A percentile compares a stretch with the other conserved stretches of the same genome.
Conservation (phyloP, 2,888 invertebrate genomes). For the Bombylius discolor region DNA sequence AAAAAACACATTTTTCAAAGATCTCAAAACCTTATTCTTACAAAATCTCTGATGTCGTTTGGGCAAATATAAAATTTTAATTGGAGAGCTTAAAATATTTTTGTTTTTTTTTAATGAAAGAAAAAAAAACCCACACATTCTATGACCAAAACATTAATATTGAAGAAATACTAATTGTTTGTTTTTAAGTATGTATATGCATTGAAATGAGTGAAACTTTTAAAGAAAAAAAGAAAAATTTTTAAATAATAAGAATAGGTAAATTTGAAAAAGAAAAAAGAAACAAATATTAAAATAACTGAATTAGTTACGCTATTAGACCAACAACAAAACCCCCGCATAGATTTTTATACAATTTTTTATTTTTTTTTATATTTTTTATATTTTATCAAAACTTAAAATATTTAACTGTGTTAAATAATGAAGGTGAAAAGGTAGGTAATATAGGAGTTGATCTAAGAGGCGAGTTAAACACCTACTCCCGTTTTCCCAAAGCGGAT, state of each 20-base stretch:
- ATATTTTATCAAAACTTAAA: not conserved
- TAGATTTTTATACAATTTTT: not conserved
- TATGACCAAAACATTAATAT: not conserved
- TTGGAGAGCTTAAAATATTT: not conserved
- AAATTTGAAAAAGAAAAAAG: not conserved
- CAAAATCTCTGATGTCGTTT: no score
- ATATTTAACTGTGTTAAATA: not conserved
- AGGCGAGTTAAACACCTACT: not conserved
- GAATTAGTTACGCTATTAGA: not conserved
- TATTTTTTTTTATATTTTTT: no score
- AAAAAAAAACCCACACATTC: not conserved
- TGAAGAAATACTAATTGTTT: not conserved
- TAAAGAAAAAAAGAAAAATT: not conserved
- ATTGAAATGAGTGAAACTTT: not conserved
- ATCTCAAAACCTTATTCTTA: no score
- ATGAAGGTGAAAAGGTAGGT: slow-evolving; percentile 1
- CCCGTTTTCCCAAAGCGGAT: not conserved
- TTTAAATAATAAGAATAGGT: not conserved
- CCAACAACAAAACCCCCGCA: not conserved
- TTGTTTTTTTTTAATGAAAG: not conserved
- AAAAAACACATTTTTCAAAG: no score
- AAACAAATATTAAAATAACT: not conserved
- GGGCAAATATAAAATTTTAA: not conserved
- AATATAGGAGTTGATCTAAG: not conserved
- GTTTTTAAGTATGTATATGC: no score